Base-by-base conservation (phyloP, 2,113 vertebrate species). In the Oncorhynchus kisutch region DNA sequence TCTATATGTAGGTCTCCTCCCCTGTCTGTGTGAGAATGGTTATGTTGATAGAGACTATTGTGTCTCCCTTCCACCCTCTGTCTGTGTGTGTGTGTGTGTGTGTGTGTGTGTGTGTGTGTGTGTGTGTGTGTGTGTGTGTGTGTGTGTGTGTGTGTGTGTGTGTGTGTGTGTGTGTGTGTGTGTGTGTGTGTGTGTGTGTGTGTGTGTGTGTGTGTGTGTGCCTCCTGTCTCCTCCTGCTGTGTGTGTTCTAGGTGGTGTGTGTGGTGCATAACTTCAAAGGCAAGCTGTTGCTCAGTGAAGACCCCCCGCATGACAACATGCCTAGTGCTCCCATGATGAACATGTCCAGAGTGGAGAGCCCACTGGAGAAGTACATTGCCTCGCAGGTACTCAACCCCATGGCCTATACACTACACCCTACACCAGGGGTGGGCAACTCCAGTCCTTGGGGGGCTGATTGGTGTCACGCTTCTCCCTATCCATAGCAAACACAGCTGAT, bases 221-320 rank as follows among this genome's bases (percentile, higher is more conserved):
- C 9, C 67, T 68, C 27, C 27, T 20, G 2, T 8, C 67, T 27
- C 71, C 31, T 31, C 27, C 70, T 57, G 54, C 34, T 34, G 22
- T 79, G 72, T 80, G 22, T 80, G 22, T 78, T 78, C 57, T 82
- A 99, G 96, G 98, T 99, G 81, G 96, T 98, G 74, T 98, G 97
- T 83, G 97, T 99, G 90, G 96, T 99, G 82, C 97, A 99, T 88
- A 98, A 97, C 91, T 99, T 99, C 92, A 96, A 95, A 93, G 96
- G 97, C 84, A 95, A 95, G 92, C 94, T 95, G 68, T 85, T 96
- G 89, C 93, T 96, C 86, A 92, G 90, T 27, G 94, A 95, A 59
- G 95, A 94, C 59, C 85, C 91, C 0, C 89, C 91, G 18, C 79
- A 84, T 70, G 96, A 95, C 78, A 90, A 87, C 81, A 81, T 91